phyloP scores from a whole-genome alignment of 1,140 invertebrate genomes.

The Coboldia fuscipes region DNA sequence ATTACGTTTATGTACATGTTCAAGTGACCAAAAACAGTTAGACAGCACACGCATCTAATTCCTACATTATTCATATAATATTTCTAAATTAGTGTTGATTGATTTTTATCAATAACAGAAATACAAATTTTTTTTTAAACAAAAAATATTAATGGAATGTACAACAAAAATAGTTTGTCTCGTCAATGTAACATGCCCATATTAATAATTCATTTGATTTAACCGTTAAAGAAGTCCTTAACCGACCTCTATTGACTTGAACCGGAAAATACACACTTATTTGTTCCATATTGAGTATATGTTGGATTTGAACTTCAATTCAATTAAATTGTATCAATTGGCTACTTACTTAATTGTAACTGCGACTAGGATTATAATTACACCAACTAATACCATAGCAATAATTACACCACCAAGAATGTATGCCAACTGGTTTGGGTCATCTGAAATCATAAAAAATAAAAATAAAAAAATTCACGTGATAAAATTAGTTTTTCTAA shows the following conservation, averaged over 20 bases:
- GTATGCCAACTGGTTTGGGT: conserved; percentile 50
- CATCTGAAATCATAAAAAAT: conserved; percentile 40
- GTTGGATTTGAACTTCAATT: conserved; percentile 1
- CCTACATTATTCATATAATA: too few relatives aligned
- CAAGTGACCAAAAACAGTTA: too few relatives aligned
- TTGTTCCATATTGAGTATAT: too few relatives aligned
- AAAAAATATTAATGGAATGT: not conserved
- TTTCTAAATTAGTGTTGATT: not conserved
- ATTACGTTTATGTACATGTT: too few relatives aligned
- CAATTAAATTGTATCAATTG: conserved; percentile 1
- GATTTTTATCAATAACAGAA: not conserved
- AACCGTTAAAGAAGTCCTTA: too few relatives aligned
- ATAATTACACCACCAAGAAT: conserved; percentile 59
- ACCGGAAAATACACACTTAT: too few relatives aligned
- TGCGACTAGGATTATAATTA: conserved; percentile 52
- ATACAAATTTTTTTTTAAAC: not conserved
- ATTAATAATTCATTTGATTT: too few relatives aligned
- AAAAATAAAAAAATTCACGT: conserved; percentile 4
- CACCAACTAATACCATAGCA: conserved; percentile 51
- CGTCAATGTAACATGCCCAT: too few relatives aligned
- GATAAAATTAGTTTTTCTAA: too few relatives aligned
- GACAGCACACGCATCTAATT: too few relatives aligned
- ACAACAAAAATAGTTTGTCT: too few relatives aligned
- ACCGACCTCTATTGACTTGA: too few relatives aligned
- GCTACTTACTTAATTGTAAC: conserved; percentile 49